A percentile compares a stretch with the other conserved stretches of the same genome.
phyloP scores from a whole-genome alignment of 1,140 invertebrate genomes.

The Drosophila kikkawai region DNA sequence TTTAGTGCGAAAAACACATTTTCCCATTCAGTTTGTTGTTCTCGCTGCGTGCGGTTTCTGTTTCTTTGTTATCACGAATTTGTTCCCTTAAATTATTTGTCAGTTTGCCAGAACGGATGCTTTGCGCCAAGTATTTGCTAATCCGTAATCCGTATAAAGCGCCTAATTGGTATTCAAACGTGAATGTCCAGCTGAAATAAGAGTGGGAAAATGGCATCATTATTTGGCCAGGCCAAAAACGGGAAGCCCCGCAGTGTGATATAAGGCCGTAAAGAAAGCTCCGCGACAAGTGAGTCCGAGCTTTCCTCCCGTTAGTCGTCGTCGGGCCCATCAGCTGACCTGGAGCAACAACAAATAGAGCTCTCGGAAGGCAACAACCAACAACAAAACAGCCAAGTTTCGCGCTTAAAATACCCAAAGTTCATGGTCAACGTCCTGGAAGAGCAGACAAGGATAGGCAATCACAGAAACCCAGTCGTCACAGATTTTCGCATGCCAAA shows the following conservation, averaged over 20 bases:
- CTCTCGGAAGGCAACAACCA: neutral
- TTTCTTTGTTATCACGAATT: conserved; percentile 18
- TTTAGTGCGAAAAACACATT: conserved; percentile 50
- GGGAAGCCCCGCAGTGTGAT: conserved; percentile 39
- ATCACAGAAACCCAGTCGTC: neutral
- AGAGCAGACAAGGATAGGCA: neutral
- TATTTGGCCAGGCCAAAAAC: conserved; percentile 38
- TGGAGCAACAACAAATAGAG: conserved; percentile 30
- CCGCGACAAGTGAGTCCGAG: conserved; percentile 33
- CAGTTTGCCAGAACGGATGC: conserved; percentile 3
- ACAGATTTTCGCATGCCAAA: conserved; percentile 29
- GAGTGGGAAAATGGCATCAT: conserved; percentile 40
- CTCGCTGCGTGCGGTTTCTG: conserved; percentile 43
- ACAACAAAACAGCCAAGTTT: conserved; percentile 11
- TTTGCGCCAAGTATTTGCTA: neutral
- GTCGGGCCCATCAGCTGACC: conserved; percentile 60
- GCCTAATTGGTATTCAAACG: conserved; percentile 31
- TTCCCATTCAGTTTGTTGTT: conserved; percentile 55
- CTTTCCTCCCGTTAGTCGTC: conserved; percentile 55
- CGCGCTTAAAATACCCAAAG: conserved; percentile 58
- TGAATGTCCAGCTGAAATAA: conserved; percentile 24
- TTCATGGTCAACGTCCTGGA: conserved; percentile 58
- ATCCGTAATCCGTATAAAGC: neutral
- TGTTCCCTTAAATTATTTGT: neutral
- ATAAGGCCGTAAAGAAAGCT: conserved; percentile 58